A percentile compares a stretch with the other conserved stretches of the same genome.
Conservation (phyloP, 1,140 invertebrate genomes). For the Neotoxoptera formosana region DNA sequence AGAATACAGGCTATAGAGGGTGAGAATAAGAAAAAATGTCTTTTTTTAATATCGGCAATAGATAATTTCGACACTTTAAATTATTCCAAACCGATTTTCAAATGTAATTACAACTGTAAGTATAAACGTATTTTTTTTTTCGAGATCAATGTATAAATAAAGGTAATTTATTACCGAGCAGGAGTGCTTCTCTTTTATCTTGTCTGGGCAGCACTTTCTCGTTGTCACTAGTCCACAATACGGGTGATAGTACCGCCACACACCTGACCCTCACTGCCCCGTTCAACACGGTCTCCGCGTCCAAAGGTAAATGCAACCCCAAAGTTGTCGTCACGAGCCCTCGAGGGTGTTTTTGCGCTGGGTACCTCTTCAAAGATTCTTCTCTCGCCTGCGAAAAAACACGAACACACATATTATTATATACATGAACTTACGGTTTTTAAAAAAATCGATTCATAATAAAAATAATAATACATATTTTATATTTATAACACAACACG, state of each 20-base stretch:
- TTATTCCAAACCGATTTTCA: constrained; percentile 6
- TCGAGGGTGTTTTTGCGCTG: constrained; percentile 66
- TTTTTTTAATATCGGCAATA: neutral
- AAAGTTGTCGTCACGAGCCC: constrained; percentile 68
- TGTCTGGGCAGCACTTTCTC: constrained; percentile 67
- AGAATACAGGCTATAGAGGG: neutral
- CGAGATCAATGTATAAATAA: neutral
- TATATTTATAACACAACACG: neutral
- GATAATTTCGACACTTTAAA: neutral
- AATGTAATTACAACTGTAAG: neutral
- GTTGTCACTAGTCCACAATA: constrained; percentile 68
- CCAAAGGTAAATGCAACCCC: constrained; percentile 67
- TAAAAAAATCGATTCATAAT: neutral
- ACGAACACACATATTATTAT: neutral
- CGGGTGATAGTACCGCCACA: constrained; percentile 69
- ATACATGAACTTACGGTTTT: neutral
- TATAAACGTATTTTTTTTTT: neutral
- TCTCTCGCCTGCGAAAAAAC: constrained; percentile 65
- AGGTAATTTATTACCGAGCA: constrained; percentile 65
- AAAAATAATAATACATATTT: neutral
- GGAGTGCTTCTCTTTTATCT: constrained; percentile 69
- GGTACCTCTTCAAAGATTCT: constrained; percentile 66
- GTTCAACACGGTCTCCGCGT: constrained; percentile 65
- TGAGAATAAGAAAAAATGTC: neutral
- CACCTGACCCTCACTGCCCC: constrained; percentile 70